phyloP scores from a whole-genome alignment of 2,797 vertebrate genomes.

The Coracias cyanogaster region DNA sequence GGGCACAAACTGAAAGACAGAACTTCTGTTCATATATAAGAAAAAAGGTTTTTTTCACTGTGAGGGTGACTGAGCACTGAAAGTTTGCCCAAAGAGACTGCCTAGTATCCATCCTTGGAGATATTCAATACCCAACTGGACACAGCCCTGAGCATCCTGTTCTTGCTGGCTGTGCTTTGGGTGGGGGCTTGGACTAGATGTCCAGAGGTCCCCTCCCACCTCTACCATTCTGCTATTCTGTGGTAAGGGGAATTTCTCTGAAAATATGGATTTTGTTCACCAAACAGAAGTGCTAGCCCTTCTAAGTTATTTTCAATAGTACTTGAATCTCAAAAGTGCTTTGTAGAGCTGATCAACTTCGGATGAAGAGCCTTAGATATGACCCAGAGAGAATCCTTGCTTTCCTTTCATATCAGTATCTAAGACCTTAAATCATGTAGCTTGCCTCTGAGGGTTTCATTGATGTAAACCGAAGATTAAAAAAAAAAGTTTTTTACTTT shows the following conservation, averaged over 20 bases:
- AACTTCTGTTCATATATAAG: neutral
- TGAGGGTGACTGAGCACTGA: neutral
- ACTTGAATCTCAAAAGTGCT: neutral
- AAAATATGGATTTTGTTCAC: neutral
- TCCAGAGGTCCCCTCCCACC: neutral
- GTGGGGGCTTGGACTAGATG: neutral
- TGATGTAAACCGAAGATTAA: neutral
- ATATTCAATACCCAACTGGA: neutral
- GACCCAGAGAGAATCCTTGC: neutral
- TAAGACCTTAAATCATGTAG: neutral
- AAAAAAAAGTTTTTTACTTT: neutral
- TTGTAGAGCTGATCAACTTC: neutral
- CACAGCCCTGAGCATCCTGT: accelerated
- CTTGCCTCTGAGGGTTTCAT: neutral
- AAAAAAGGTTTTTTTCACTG: neutral
- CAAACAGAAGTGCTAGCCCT: neutral
- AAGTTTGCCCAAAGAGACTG: neutral
- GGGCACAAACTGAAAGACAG: neutral
- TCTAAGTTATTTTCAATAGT: neutral
- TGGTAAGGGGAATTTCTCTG: neutral
- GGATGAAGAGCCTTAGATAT: neutral
- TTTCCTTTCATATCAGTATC: neutral
- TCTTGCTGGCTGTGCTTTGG: neutral
- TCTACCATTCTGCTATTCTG: neutral
- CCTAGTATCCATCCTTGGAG: neutral